Evolutionary conservation across 2,888 invertebrate genomes (phyloP), one percentile per base, ranked within the genome.

Genomic region (Linnaemya tessellans): DNA sequence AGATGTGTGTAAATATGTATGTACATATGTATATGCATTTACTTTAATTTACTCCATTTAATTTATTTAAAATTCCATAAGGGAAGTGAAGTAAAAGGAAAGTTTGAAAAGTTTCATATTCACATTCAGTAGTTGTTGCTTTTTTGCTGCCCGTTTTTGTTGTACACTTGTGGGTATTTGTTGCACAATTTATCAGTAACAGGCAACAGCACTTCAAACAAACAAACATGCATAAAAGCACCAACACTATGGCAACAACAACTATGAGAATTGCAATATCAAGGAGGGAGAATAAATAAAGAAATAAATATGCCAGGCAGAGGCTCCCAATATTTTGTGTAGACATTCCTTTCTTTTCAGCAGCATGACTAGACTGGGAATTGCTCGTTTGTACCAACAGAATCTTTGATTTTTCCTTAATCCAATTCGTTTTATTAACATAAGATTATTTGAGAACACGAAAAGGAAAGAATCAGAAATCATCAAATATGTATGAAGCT

Each of bases 141-240:
- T 13, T n/a, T n/a, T 51, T 43, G 3, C 1, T 68, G 30, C 60
- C 35, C 64, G 4, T 22, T 41, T 25, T 38, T 58, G 30, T 35
- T 58, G 46, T 64, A 20, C 43, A 11, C 18, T 43, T 58, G 51
- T 41, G n/a, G 46, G 46, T 46, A 64, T 51, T 62, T 74, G 78
- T 78, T 73, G 65, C 25, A 60, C 38, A 51, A 64, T 74, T 68
- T 83, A 83, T 83, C 78, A 73, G 73, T 18, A 83, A 68, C 78
- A 78, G 68, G 58, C 78, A 70, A 78, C 20, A 56, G 62, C 25
- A 70, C 80, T 58, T 49, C n/a, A 60, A 30, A 30, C 41, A 67
- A 82, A 65, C 20, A 9, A n/a, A 67, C 30, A n/a, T 25, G 9
- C 49, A 49, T 49, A 8, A 65, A 58, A 20, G 35, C 38, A 38